Evolutionary conservation across 2,113 vertebrate genomes (phyloP).

Genomic region (Chascanopsetta lugubris): DNA sequence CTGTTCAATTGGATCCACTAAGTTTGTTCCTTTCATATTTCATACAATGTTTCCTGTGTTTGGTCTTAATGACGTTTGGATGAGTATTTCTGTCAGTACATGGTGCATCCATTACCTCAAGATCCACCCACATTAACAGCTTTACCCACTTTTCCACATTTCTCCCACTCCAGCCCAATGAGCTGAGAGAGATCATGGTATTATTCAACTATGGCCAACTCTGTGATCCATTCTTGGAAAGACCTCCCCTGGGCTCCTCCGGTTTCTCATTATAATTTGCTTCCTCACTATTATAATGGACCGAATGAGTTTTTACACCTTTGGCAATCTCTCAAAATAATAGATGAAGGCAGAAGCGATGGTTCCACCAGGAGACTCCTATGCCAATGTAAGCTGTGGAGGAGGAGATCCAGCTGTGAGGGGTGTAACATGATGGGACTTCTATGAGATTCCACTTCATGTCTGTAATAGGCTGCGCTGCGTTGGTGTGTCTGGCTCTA

Average conservation of each 20-base stretch:
- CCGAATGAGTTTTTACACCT: too few relatives aligned
- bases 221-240: neutral
- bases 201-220: slow-evolving; percentile 6
- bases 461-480: neutral
- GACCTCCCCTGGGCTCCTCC: neutral
- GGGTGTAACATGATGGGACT: neutral
- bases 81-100: neutral
- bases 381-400: neutral
- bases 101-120: neutral
- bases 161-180: neutral
- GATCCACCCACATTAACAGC: neutral
- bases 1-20: too few relatives aligned
- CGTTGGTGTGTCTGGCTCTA: neutral
- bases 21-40: too few relatives aligned
- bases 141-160: neutral
- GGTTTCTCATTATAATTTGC: neutral
- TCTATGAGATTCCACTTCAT: neutral
- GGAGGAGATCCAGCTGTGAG: neutral
- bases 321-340: neutral
- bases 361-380: neutral
- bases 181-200: neutral
- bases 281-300: slow-evolving; percentile 3
- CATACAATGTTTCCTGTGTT: too few relatives aligned
- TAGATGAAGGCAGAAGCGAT: neutral
- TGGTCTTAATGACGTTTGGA: neutral